Evolutionary conservation across 2,113 vertebrate genomes (phyloP), one percentile per base, ranked within the genome.

Genomic region (Centropus bengalensis): DNA sequence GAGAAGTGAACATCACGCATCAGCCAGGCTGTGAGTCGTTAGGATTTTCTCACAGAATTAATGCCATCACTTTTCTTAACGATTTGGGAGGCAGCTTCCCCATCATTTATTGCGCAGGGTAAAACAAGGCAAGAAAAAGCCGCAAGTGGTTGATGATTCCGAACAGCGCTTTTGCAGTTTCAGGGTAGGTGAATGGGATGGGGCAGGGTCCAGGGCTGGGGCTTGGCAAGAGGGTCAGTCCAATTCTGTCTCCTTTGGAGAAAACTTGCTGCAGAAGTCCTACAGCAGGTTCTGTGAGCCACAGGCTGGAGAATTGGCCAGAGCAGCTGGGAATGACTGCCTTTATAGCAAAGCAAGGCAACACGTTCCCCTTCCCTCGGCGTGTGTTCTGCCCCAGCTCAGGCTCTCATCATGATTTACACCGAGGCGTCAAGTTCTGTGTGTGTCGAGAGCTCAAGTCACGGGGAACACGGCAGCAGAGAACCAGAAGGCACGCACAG

Each of bases 1-100:
- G 23, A 32, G 52, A 42, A 42, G 9, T 7, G 23, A 73, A 13
- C 10, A 8, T 38, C 10, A 23, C 0, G 2, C 1, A 1, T 14
- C n/a, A 54, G 24, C 27, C 23, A 30, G 38, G 20, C 40, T 60
- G 16, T 33, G 23, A 14, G 14, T 15, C 23, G 7, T 33, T 38
- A 3, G 11, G 12, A 23, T 82, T 21, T 63, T 30, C 27, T 76
- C 28, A 19, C 5, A 47, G 38, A 24, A 54, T 20, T 38, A 19
- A 32, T 30, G 28, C 38, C 8, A 14, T 12, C 24, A 10, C 9
- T 44, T 49, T 20, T 14, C 44, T 11, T n/a, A 38, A 44, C 8
- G 27, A 19, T 5, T 2, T n/a, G 8, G 23, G 17, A 4, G 6
- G 7, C 15, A n/a, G 38, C 22, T 15, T 59, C 28, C 26, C 23